Evolutionary conservation across 2,113 vertebrate species (phyloP), one percentile per base, ranked within the genome.

Genomic region (Poeciliopsis retropinna): DNA sequence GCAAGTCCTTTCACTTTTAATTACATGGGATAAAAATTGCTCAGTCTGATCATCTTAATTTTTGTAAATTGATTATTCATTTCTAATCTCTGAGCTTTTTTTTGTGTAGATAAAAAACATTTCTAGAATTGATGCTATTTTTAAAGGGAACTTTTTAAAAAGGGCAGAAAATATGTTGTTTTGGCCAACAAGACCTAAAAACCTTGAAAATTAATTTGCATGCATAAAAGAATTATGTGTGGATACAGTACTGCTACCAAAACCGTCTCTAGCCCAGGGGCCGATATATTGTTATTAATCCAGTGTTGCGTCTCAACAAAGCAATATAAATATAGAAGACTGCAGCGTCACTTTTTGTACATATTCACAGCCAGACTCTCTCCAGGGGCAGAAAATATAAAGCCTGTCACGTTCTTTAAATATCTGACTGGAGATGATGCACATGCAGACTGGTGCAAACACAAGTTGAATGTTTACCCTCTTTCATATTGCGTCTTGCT

Each of bases 381-480:
- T 81, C 67, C 76, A 30, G 31, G 70, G 81, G 79, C 64, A 78
- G 75, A 89, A 71, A 41, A 75, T 64, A 71, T 76, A 69, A 78
- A 74, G 57, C 32, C 75, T 80, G 76, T 88, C 73, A 75, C 60
- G 72, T 7, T 17, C 29, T 81, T 78, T 67, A 70, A 69, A 78
- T 14, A 64, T 75, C 70, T 87, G 71, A 80, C 6, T 4, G 81
- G 51, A 76, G 75, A 76, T 80, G 81, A 89, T 22, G 28, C 80
- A 72, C 76, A 73, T 32, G 54, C 29, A 17, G 34, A 65, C 51
- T 29, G 11, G 70, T 44, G 27, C 78, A 41, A 41, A 78, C 77
- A 61, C 68, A 88, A 73, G 70, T 87, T 54, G 84, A 82, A 57
- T 81, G 77, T 87, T 89, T 81, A 80, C 74, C 70, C 60, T 64